Base-by-base conservation (phyloP, 1,140 invertebrate species). In the Drosophila obscura region DNA sequence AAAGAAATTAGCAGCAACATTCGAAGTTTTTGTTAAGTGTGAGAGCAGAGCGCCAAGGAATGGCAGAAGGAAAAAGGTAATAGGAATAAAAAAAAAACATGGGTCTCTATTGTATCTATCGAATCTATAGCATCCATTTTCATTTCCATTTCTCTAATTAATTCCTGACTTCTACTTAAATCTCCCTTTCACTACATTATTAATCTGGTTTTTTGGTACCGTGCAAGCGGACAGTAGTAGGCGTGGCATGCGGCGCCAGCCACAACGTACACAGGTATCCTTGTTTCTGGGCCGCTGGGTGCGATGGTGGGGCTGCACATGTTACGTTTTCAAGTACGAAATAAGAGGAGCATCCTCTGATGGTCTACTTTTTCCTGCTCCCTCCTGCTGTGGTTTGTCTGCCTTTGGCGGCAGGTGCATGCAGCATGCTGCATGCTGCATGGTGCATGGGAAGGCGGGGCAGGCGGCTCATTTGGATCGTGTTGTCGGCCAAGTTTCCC, bases 1-100 rank as follows among this genome's bases (percentile, higher is more conserved):
- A 49, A 67, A 63, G 62, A 78, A 87, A 87, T 87, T 87, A 87
- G 78, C 74, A 63, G 69, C 48, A 67, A 63, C 62, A 65, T 62
- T 75, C 15, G 16, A 26, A 28, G 43, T 16, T 43, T 39, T 35
- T 31, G 15, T 24, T 15, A 9, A 61, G 31, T 48, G 39, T 16
- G n/a, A 1, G n/a, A 1, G 3, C 11, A 9, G 31, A 35, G 3
- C 11, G 35, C 11, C 9, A 13, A 13, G 22, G 31, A 15, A 15
- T 31, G 7, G 13, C 28, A 11, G 9, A 44, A 22, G 3, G 26
- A 57, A 26, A 35, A 35, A 11, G 9, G 9, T 35, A 9, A 11
- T 35, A 11, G 31, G 31, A 35, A 11, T 4, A 9, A 35, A 11
- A 11, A 9, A 35, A 9, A 8, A 35, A 4, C 9, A 11, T 11